phyloP scores from a whole-genome alignment of 2,888 invertebrate genomes.

The Tyria jacobaeae region DNA sequence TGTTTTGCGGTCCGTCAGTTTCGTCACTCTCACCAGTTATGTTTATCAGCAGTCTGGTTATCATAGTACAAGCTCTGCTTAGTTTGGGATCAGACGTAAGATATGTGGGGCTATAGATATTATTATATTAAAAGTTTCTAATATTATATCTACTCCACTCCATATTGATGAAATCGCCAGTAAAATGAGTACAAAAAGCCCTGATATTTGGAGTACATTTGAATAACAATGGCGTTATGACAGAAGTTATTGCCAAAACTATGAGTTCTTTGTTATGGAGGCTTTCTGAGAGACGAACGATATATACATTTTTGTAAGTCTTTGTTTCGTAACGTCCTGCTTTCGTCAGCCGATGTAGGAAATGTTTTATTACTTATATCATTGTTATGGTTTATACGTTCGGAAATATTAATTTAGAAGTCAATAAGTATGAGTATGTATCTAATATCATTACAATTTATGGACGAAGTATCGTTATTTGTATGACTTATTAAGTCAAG shows the following conservation, averaged over 20 bases:
- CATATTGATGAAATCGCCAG: neutral
- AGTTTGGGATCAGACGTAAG: too few species aligned
- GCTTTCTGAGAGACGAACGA: neutral
- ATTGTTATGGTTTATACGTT: neutral
- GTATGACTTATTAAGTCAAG: too few species aligned
- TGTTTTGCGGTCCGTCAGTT: too few species aligned
- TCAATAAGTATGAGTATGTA: too few species aligned
- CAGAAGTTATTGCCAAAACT: constrained; percentile 30
- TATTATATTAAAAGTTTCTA: too few species aligned
- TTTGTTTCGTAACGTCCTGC: neutral
- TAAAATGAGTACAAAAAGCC: constrained; percentile 14
- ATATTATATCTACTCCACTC: neutral
- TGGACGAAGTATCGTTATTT: too few species aligned
- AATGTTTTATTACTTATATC: neutral
- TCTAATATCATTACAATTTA: too few species aligned
- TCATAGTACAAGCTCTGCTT: too few species aligned
- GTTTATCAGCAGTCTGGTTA: too few species aligned
- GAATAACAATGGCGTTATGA: constrained; percentile 21
- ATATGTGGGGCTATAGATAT: too few species aligned
- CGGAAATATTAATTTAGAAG: neutral
- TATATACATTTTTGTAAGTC: constrained; percentile 3
- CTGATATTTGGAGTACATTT: constrained; percentile 20
- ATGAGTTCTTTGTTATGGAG: constrained; percentile 4
- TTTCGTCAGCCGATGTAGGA: neutral
- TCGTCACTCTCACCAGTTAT: too few species aligned